Base-by-base conservation (phyloP, 2,113 vertebrate genomes). In the Setophaga kirtlandii region DNA sequence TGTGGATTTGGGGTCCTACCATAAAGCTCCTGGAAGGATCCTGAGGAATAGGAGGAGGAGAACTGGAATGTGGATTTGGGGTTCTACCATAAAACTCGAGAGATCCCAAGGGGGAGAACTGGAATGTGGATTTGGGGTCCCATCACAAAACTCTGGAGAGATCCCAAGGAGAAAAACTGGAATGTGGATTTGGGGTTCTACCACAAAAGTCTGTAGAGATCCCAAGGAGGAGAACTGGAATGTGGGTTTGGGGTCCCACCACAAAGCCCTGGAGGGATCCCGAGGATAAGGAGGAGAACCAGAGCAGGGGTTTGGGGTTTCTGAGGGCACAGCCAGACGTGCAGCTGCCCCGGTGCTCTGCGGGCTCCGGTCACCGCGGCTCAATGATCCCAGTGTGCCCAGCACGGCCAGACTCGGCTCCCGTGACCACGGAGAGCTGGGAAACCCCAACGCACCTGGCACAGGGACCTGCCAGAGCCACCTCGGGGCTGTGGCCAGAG, bases 401-500 rank as follows among this genome's bases (percentile, higher is more conserved):
- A 9, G 59, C 39, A 13, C 2, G 11, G 25, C 21, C 4, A 10
- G 22, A 22, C 33, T 3, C 3, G 39, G 64, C 69, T 30, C 1
- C 5, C 4, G 19, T 11, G 44, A 56, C 80, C 83, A 17, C 87
- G 10, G 94, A 18, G 88, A 74, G 81, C 65, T 2, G 49, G 62
- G 12, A 27, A 79, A 65, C 5, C 74, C 92, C 92, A 75, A 75
- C 83, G 62, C 94, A 67, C 85, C 67, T 3, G 89, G 77, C 50
- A 12, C 6, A 50, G 80, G 37, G 27, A 44, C 52, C 52, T 30
- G 52, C 28, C 17, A 12, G 35, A 27, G 59, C 27, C 81, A 39
- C n/a, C 49, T 0, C 39, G 5, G 64, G 41, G 5, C 25, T 11
- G 0, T 8, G 3, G 1, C 46, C 6, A 0, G 13, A 64, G n/a